phyloP scores from a whole-genome alignment of 2,797 vertebrate genomes.

The Odontamblyopus lacepedii region DNA sequence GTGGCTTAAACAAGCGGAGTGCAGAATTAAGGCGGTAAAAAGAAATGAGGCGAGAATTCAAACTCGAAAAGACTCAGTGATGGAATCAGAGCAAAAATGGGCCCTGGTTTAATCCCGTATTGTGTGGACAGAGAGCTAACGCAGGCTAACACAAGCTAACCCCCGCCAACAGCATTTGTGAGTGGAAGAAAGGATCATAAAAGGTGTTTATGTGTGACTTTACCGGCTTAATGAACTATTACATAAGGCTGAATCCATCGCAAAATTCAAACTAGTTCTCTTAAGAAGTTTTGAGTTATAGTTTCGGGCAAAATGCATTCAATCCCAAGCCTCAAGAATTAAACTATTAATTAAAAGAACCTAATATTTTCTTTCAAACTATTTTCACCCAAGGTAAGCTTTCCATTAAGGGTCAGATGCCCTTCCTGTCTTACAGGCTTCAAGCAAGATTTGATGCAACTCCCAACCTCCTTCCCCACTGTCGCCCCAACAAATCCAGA shows the following conservation, averaged over 20 bases:
- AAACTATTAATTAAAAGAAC: too few relatives aligned
- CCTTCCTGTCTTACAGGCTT: background rate
- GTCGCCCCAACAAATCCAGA: background rate
- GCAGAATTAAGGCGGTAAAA: slow-evolving; percentile 47
- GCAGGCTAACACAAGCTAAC: background rate
- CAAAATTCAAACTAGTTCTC: background rate
- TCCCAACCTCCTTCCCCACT: background rate
- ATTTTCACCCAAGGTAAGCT: background rate
- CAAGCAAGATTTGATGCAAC: background rate
- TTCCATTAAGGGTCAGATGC: background rate
- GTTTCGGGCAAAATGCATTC: too few relatives aligned
- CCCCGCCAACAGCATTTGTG: background rate
- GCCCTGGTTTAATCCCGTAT: slow-evolving; percentile 27
- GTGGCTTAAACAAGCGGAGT: slow-evolving; percentile 50
- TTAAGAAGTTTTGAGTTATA: too few relatives aligned
- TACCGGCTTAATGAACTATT: background rate
- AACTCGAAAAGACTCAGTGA: slow-evolving; percentile 24
- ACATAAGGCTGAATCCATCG: background rate
- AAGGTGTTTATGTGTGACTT: background rate
- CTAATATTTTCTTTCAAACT: too few relatives aligned
- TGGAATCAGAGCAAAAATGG: slow-evolving; percentile 21
- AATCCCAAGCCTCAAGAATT: too few relatives aligned
- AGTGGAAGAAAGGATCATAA: background rate
- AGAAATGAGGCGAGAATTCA: slow-evolving; percentile 39
- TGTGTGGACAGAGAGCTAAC: slow-evolving; percentile 6